These are phyloP conservation scores for Drosophila quadrilineata DNA, from an alignment of 1,140 invertebrate species.

Conservation along the genomic window DNA sequence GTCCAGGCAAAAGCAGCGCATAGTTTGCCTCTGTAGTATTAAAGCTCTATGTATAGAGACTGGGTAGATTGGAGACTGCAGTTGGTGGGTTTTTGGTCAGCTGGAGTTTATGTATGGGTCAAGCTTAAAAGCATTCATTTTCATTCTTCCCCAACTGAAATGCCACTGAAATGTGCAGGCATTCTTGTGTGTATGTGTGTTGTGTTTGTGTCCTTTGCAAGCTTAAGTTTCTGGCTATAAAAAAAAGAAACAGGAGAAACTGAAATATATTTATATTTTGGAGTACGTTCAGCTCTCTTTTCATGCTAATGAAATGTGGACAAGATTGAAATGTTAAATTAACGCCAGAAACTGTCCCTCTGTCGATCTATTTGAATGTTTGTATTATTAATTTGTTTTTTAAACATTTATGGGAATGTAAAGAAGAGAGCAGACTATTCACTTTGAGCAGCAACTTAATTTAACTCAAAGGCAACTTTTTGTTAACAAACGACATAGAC, in stretches of 20 bases:
- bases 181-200: slow-evolving; percentile 28
- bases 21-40: slow-evolving; percentile 3
- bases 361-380: slow-evolving; percentile 4
- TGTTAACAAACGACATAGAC: slow-evolving; percentile 19
- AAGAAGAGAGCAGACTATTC: slow-evolving; percentile 34
- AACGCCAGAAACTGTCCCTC: background rate
- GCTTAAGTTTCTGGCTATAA: too few relatives aligned
- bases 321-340: background rate
- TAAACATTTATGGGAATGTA: slow-evolving; percentile 52
- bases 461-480: slow-evolving; percentile 67
- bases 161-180: slow-evolving; percentile 67
- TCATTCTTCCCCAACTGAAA: slow-evolving; percentile 46
- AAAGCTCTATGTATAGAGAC: slow-evolving; percentile 5
- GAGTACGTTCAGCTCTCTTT: too few relatives aligned
- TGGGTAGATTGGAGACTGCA: background rate
- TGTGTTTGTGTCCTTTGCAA: too few relatives aligned
- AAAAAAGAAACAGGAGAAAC: too few relatives aligned
- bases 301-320: slow-evolving; percentile 25
- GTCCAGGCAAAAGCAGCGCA: slow-evolving; percentile 28
- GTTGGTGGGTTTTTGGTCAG: slow-evolving; percentile 23
- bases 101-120: slow-evolving; percentile 69
- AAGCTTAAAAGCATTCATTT: slow-evolving; percentile 68
- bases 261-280: too few relatives aligned
- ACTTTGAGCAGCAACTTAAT: slow-evolving; percentile 68
- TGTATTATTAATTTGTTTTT: slow-evolving; percentile 58